These are phyloP conservation scores for Electrophaes corylata DNA, from an alignment of 2,888 invertebrate genomes.

Conservation along the genomic window DNA sequence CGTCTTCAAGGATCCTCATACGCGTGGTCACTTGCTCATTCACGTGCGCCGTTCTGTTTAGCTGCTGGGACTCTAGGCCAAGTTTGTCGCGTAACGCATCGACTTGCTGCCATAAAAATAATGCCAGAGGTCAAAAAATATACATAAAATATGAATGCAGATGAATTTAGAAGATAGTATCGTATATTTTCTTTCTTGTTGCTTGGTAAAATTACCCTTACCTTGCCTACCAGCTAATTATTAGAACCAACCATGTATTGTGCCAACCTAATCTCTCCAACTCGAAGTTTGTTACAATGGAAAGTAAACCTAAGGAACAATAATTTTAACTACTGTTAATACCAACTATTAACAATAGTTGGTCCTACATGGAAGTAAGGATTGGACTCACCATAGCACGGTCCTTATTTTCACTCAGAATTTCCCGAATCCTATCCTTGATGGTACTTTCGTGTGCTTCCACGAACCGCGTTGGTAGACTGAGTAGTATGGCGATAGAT, in stretches of 20 bases:
- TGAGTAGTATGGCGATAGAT: conserved; percentile 88
- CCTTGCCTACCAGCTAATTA: too few relatives aligned
- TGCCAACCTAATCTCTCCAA: too few relatives aligned
- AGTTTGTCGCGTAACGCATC: conserved; percentile 91
- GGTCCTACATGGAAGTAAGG: background rate
- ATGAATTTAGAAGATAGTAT: too few relatives aligned
- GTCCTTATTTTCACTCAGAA: conserved; percentile 90
- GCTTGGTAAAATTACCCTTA: too few relatives aligned
- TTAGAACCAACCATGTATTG: too few relatives aligned
- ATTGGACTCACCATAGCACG: conserved; percentile 86
- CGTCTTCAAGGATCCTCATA: conserved; percentile 89
- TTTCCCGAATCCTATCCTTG: conserved; percentile 91
- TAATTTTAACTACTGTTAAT: too few relatives aligned
- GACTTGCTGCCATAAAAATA: conserved; percentile 86
- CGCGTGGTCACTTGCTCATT: conserved; percentile 87
- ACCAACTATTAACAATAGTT: too few relatives aligned
- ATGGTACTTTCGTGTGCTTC: conserved; percentile 91
- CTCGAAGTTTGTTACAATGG: too few relatives aligned
- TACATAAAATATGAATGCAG: too few relatives aligned
- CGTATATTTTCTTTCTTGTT: too few relatives aligned
- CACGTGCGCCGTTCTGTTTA: conserved; percentile 87
- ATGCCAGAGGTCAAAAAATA: background rate
- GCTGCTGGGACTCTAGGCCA: conserved; percentile 88
- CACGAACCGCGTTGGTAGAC: conserved; percentile 88
- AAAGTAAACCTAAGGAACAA: too few relatives aligned